These are phyloP conservation scores for Heterochromis multidens DNA, from an alignment of 2,113 vertebrate genomes.

Conservation along the genomic window DNA sequence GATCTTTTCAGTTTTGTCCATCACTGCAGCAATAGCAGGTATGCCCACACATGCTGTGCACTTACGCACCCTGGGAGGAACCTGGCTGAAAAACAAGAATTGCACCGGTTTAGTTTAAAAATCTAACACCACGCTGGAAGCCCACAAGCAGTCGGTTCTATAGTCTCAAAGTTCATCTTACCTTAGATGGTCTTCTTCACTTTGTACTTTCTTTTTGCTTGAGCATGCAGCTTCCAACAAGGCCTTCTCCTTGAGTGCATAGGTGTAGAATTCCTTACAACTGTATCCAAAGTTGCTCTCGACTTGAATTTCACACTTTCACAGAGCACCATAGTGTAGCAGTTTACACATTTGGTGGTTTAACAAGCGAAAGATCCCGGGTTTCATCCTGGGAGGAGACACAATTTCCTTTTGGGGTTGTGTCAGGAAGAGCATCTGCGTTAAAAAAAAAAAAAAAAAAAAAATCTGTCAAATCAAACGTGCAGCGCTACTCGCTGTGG, in stretches of 20 bases:
- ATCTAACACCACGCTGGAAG: neutral
- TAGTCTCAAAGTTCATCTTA: neutral
- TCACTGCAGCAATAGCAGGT: neutral
- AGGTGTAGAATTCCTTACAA: neutral
- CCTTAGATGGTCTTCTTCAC: neutral
- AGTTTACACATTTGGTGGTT: neutral
- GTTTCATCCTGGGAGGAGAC: fast-evolving
- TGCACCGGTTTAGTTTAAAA: neutral
- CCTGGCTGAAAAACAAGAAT: neutral
- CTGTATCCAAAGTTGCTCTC: neutral
- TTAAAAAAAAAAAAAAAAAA: neutral
- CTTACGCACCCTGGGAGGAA: neutral
- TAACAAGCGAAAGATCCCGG: neutral
- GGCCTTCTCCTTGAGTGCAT: neutral
- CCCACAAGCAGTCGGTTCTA: neutral
- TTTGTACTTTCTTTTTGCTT: neutral
- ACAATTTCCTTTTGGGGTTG: neutral
- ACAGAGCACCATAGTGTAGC: neutral
- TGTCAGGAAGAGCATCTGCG: neutral
- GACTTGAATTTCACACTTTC: neutral
- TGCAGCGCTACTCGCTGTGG: neutral
- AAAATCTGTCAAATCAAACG: neutral
- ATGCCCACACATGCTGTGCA: neutral
- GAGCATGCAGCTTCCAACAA: neutral
- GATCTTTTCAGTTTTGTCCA: neutral